Conservation (phyloP, 2,888 invertebrate species). For the Metopia argyrocephala region DNA sequence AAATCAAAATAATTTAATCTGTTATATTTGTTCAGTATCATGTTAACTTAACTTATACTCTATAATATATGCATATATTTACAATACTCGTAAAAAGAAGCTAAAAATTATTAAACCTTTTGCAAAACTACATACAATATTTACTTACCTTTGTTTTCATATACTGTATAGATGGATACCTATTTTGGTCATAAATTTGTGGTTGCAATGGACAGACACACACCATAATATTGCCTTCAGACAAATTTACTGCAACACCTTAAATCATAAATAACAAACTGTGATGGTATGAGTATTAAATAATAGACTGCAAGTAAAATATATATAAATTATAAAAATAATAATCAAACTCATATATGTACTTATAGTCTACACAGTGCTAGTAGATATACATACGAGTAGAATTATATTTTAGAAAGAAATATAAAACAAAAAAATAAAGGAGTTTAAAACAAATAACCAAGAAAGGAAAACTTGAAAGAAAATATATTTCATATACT, state of each 20-base stretch:
- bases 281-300: neutral
- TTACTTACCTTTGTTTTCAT: neutral
- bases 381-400: too few relatives aligned
- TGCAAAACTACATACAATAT: neutral
- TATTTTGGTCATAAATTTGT: neutral
- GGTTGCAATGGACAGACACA: neutral
- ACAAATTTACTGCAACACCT: neutral
- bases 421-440: too few relatives aligned
- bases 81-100: too few relatives aligned
- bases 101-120: neutral
- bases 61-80: too few relatives aligned
- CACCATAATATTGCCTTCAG: neutral
- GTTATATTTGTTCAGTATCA: too few relatives aligned
- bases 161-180: neutral
- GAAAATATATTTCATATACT: too few relatives aligned
- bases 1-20: too few relatives aligned
- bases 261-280: neutral
- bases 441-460: too few relatives aligned
- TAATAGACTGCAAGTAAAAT: neutral
- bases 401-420: too few relatives aligned
- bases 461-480: too few relatives aligned
- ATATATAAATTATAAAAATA: slow-evolving; percentile 12
- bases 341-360: neutral
- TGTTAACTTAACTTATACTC: too few relatives aligned
- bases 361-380: too few relatives aligned